These are phyloP conservation scores for Colletes latitarsis DNA, from an alignment of 1,140 invertebrate species.

Conservation along the genomic window DNA sequence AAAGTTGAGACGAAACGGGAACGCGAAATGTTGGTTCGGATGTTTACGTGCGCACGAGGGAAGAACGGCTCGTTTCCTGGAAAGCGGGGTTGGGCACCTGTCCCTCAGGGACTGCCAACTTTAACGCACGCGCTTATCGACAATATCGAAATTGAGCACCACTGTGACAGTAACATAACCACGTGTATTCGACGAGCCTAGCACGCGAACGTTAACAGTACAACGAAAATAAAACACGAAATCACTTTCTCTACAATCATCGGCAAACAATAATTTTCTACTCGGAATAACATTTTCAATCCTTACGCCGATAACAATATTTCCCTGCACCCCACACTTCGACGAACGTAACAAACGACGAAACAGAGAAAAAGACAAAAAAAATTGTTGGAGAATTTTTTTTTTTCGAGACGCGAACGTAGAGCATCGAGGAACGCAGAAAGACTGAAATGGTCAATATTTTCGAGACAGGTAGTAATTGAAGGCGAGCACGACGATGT, in stretches of 20 bases:
- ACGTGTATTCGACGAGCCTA: constrained; percentile 61
- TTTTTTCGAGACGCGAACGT: not conserved
- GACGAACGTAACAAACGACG: not conserved
- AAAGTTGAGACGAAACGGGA: constrained; percentile 46
- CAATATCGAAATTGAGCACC: constrained; percentile 58
- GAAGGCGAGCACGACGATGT: constrained; percentile 63
- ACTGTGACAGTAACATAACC: constrained; percentile 59
- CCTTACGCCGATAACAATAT: not conserved
- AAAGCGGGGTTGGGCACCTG: constrained; percentile 80
- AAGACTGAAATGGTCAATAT: constrained; percentile 58
- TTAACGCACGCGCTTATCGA: not conserved
- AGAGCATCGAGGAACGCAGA: constrained; percentile 10
- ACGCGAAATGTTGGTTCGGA: constrained; percentile 64
- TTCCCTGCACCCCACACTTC: too few species aligned
- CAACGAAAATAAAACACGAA: not conserved
- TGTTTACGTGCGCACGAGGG: constrained; percentile 68
- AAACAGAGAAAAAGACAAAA: not conserved
- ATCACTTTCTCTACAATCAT: not conserved
- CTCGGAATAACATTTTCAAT: not conserved
- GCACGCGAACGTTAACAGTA: not conserved
- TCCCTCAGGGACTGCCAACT: constrained; percentile 75
- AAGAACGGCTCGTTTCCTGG: constrained; percentile 76
- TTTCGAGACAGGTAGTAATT: constrained; percentile 70
- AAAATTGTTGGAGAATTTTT: too few species aligned
- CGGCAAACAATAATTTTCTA: not conserved